These are phyloP conservation scores for Mormyrops boulengeri DNA, from an alignment of 2,797 vertebrate genomes.

Conservation along the genomic window DNA sequence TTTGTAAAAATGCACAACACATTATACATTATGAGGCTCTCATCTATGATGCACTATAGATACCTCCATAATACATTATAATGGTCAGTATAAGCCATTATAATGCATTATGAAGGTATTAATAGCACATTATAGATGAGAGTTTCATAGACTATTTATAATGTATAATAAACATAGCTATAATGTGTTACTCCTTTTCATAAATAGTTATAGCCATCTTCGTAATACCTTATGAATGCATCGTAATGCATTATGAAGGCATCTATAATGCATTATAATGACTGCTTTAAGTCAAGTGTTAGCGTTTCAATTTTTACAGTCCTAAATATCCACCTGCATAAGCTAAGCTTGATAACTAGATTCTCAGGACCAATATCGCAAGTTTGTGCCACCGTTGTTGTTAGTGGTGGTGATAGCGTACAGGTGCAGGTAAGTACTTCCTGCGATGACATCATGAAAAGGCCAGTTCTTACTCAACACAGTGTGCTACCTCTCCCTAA, in stretches of 20 bases:
- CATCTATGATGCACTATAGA: background rate
- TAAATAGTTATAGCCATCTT: background rate
- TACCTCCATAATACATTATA: background rate
- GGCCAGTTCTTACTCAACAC: background rate
- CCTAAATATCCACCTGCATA: background rate
- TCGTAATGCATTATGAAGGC: background rate
- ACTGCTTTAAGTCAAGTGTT: background rate
- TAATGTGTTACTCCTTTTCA: background rate
- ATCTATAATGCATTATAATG: background rate
- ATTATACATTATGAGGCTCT: background rate
- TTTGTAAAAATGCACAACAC: background rate
- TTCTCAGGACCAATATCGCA: background rate
- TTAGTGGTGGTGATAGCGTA: background rate
- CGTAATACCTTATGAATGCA: background rate
- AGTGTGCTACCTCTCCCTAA: background rate
- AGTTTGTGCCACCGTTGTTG: background rate
- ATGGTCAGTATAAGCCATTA: background rate
- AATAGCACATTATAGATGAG: background rate
- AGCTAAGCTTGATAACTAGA: background rate
- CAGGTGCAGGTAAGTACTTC: background rate
- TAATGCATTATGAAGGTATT: background rate
- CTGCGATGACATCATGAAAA: background rate
- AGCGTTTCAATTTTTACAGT: background rate
- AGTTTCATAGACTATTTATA: background rate
- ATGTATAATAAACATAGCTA: background rate